A percentile compares a stretch with the other conserved stretches of the same genome.
Conservation (phyloP, 2,888 invertebrate genomes). For the Neoitamus cyanurus region DNA sequence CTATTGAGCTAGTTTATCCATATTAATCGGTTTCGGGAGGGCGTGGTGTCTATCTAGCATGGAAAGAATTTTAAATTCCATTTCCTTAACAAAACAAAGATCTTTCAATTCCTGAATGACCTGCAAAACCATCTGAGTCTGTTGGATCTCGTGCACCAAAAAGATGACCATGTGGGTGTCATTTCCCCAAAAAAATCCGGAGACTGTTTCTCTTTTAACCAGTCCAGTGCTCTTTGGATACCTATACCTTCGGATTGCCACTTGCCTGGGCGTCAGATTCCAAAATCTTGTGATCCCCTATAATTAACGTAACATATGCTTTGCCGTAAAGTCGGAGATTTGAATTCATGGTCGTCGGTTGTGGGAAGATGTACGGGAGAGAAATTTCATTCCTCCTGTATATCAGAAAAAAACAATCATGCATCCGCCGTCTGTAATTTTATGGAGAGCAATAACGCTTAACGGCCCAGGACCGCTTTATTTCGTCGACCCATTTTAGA, state of each 20-base stretch:
- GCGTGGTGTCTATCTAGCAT: slow-evolving; percentile 87
- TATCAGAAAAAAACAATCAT: too few relatives aligned
- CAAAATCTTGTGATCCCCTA: slow-evolving; percentile 60
- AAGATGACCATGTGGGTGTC: slow-evolving; percentile 86
- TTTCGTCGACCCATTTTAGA: too few relatives aligned
- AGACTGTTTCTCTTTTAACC: slow-evolving; percentile 79
- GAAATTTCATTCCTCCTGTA: too few relatives aligned
- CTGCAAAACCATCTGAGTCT: slow-evolving; percentile 64
- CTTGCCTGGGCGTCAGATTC: slow-evolving; percentile 65
- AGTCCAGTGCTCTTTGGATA: slow-evolving; percentile 74
- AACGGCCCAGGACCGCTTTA: too few relatives aligned
- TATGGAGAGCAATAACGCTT: too few relatives aligned
- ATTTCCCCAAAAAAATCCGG: slow-evolving; percentile 86
- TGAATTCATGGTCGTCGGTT: slow-evolving; percentile 49
- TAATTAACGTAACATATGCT: slow-evolving; percentile 50
- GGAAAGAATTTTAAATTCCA: slow-evolving; percentile 87
- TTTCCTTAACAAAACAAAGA: slow-evolving; percentile 81
- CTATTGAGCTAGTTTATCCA: slow-evolving; percentile 75
- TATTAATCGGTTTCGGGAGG: slow-evolving; percentile 77
- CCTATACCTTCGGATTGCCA: slow-evolving; percentile 65
- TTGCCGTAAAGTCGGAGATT: slow-evolving; percentile 51
- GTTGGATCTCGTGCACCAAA: slow-evolving; percentile 64
- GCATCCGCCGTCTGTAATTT: too few relatives aligned
- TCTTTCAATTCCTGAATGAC: slow-evolving; percentile 65
- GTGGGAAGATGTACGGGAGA: too few relatives aligned